These are phyloP conservation scores for Tiphia femorata DNA, from an alignment of 2,888 invertebrate genomes.

Conservation along the genomic window DNA sequence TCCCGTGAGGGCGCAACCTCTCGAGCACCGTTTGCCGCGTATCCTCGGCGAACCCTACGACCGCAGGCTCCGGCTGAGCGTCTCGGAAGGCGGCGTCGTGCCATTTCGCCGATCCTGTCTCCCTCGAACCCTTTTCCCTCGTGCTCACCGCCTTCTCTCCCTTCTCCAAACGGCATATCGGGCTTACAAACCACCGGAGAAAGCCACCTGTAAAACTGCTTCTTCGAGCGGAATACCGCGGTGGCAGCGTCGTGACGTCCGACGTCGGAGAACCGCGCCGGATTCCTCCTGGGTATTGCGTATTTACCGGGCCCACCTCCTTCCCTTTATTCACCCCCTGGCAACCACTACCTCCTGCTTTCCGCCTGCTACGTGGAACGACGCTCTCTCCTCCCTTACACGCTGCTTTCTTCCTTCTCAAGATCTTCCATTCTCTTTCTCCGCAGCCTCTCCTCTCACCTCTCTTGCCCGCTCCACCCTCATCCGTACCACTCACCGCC, in stretches of 20 bases:
- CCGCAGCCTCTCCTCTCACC: too few species aligned
- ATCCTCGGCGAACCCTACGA: too few species aligned
- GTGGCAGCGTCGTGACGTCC: slow-evolving; percentile 22
- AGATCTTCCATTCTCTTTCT: too few species aligned
- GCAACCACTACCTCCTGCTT: not conserved
- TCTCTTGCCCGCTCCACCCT: too few species aligned
- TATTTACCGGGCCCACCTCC: slow-evolving; percentile 21
- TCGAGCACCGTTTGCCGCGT: too few species aligned
- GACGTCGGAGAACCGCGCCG: slow-evolving; percentile 11
- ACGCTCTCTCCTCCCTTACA: too few species aligned
- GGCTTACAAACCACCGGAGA: slow-evolving; percentile 10
- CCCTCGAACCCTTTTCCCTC: not conserved
- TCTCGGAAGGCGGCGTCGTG: too few species aligned
- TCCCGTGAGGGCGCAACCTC: not conserved
- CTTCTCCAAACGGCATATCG: slow-evolving; percentile 1
- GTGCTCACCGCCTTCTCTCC: not conserved
- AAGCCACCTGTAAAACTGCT: slow-evolving; percentile 33
- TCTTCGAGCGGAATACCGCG: slow-evolving; percentile 19
- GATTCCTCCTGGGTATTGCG: slow-evolving; percentile 22
- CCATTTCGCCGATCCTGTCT: not conserved
- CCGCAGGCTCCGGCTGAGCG: too few species aligned
- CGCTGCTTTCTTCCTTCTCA: too few species aligned
- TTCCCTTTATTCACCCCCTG: not conserved
- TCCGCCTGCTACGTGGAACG: too few species aligned
- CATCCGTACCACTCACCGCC: too few species aligned